phyloP scores from a whole-genome alignment of 2,797 vertebrate species.

The Gallinago solitaria region DNA sequence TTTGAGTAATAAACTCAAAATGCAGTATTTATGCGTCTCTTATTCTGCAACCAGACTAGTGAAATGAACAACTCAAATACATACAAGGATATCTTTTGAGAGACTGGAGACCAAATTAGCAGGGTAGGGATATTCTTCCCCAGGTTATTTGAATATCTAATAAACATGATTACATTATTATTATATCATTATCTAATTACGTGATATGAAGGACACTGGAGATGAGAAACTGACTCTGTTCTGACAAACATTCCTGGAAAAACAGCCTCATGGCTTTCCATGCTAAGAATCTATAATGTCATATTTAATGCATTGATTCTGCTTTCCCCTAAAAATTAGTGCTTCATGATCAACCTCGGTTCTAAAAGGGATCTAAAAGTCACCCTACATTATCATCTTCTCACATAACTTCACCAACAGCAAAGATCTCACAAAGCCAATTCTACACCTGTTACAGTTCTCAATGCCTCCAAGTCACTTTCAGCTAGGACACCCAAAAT shows the following conservation, averaged over 20 bases:
- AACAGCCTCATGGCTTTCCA: not conserved
- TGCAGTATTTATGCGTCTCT: not conserved
- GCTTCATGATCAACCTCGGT: not conserved
- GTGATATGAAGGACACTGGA: not conserved
- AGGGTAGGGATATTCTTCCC: not conserved
- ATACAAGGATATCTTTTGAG: not conserved
- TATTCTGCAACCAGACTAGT: not conserved
- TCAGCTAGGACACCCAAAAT: not conserved
- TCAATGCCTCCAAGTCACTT: not conserved
- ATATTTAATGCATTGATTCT: not conserved
- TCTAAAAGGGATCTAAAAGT: not conserved
- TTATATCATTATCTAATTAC: not conserved
- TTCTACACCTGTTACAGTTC: not conserved
- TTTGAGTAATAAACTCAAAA: not conserved
- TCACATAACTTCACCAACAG: not conserved
- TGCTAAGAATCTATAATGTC: not conserved
- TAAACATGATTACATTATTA: not conserved
- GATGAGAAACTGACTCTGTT: not conserved
- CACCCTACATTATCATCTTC: not conserved
- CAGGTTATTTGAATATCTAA: not conserved
- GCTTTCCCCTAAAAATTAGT: not conserved
- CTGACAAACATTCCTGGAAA: not conserved
- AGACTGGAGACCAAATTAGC: not conserved
- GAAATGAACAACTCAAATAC: conserved; percentile 8
- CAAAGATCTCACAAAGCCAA: not conserved